Base-by-base conservation (phyloP, 2,113 vertebrate species). In the Pungitius pungitius region DNA sequence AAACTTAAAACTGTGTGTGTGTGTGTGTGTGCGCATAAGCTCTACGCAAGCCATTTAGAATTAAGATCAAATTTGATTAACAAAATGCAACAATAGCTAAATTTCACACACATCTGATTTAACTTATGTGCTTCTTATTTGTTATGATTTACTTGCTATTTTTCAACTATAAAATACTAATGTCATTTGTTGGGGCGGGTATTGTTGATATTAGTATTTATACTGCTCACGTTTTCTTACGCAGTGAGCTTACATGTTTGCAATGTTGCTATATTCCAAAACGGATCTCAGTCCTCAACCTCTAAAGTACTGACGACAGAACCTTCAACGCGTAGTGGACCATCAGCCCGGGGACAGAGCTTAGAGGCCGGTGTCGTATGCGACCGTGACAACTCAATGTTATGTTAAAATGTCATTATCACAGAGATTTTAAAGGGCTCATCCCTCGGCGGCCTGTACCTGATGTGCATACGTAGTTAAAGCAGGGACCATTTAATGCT, bases 281-380 rank as follows among this genome's bases (percentile, higher is more conserved):
- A 8, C 4, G 8, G 35, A 40, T 40, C 39, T 40, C 39, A 40
- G 10, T 40, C 9, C 10, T 9, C 13, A 40, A 10, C 39, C 8
- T 39, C 8, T 39, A 40, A 40, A 40, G 39, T 40, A 40, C 39
- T 12, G 10, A 4, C 8, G 8, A 8, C 35, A 37, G 35, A 37
- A 37, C 8, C 4, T 4, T 37, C 8, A 37, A 40, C 8, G 2
- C 39, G n/a, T n/a, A n/a, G n/a, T n/a, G n/a, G n/a, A 56, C 70
- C 80, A 81, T 89, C 81, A 89, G 57, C 56, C 69, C 22, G 60
- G 56, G 77, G 69, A 73, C 73, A 12, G 79, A 37, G 74, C 67
- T 70, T 1, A 30, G 69, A 59, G 78, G 76, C 43, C 4, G 3
- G 51, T 52, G 66, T 75, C 30, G 78, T 51, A 54, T 79, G 37